Evolutionary conservation across 2,888 invertebrate genomes (phyloP).

Genomic region (Epirrhoe tristata): DNA sequence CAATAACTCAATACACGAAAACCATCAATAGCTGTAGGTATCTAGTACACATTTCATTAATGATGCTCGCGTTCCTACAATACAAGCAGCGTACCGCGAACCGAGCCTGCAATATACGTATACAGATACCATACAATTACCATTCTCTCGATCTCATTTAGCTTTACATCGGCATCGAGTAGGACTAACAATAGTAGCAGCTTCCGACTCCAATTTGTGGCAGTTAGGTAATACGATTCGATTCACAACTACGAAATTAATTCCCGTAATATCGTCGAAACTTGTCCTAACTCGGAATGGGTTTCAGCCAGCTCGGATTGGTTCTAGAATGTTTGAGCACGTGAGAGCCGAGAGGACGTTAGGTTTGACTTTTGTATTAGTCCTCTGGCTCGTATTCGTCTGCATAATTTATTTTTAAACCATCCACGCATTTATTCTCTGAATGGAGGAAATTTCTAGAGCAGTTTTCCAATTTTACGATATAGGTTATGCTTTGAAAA

Average conservation of each 20-base stretch:
- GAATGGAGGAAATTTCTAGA: not conserved
- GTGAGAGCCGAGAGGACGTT: constrained; percentile 28
- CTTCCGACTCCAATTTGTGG: constrained; percentile 54
- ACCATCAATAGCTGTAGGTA: not conserved
- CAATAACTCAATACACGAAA: not conserved
- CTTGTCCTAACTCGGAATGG: constrained; percentile 53
- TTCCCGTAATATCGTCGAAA: constrained; percentile 56
- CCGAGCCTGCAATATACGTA: constrained; percentile 22
- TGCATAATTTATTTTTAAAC: not conserved
- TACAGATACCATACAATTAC: constrained; percentile 32
- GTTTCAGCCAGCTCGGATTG: constrained; percentile 42
- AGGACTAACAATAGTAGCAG: constrained; percentile 42
- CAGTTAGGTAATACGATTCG: constrained; percentile 57
- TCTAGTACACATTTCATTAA: constrained; percentile 10
- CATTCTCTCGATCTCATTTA: constrained; percentile 34
- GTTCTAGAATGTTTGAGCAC: constrained; percentile 42
- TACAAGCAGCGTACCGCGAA: constrained; percentile 15
- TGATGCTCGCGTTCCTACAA: constrained; percentile 4
- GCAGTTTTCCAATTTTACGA: not conserved
- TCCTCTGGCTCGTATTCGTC: not conserved
- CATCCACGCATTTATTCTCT: not conserved
- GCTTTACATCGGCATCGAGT: constrained; percentile 30
- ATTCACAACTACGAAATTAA: constrained; percentile 57
- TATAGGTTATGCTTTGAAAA: no score
- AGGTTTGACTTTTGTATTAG: constrained; percentile 26